Evolutionary conservation across 2,797 vertebrate genomes (phyloP), one percentile per base, ranked within the genome.

Genomic region (Florisuga fusca): DNA sequence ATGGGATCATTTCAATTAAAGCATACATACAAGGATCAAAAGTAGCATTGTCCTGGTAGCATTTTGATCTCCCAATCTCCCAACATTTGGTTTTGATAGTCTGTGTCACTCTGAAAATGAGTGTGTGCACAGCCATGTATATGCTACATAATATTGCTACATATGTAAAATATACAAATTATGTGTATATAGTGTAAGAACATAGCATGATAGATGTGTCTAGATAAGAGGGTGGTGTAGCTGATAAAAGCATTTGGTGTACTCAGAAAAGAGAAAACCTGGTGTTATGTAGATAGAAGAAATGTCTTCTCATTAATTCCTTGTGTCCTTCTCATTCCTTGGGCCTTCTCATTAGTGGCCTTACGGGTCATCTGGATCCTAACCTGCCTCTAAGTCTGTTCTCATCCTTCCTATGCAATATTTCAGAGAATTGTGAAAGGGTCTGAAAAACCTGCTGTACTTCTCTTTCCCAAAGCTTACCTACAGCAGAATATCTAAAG

Each of bases 211-310:
- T 36, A 67, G 46, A 19, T n/a, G 25, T 46, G 31, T 29, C 55
- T 33, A 23, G 27, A 2, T 69, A 29, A 15, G 62, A n/a, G 25
- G 10, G 21, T 10, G 6, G 10, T 59, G 57, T 63, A 27, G 26
- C 50, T 19, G n/a, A 15, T 78, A 9, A 6, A 55, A 46, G 10
- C 33, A 25, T 46, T 74, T 29, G 26, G n/a, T n/a, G 7, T 73
- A 11, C 54, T 71, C 87, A 53, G 69, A n/a, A 93, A 97, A 96
- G 85, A 53, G 67, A 94, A 97, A 95, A 75, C 94, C 95, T 91
- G 75, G 83, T 94, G 87, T 82, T 95, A 93, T 85, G 95, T 92
- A 71, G 88, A 88, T 95, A 95, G 93, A 66, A 95, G 36, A 86
- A 89, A 89, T 95, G 59, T 95, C 94, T 97, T 94, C 93, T 95